A percentile compares a stretch with the other conserved stretches of the same genome.
These are phyloP conservation scores for Quiscalus mexicanus DNA, from an alignment of 2,113 vertebrate genomes.

Conservation along the genomic window DNA sequence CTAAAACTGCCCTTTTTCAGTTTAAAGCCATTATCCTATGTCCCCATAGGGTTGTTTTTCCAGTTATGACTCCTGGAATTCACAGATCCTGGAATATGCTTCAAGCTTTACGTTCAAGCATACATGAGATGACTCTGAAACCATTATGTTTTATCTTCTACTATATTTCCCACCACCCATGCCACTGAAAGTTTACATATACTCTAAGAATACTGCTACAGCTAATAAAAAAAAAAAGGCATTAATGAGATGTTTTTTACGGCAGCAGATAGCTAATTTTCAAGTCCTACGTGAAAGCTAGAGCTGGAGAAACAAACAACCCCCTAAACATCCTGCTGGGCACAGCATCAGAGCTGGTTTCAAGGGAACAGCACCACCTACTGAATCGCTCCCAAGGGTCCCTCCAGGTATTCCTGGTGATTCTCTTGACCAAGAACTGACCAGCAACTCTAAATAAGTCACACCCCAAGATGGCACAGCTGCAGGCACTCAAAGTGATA, in stretches of 20 bases:
- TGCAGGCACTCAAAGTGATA: background rate
- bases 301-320: background rate
- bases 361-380: constrained; percentile 36
- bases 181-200: background rate
- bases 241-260: background rate
- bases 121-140: background rate
- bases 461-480: background rate
- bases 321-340: background rate
- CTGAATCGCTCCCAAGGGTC: background rate
- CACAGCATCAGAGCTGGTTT: background rate
- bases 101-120: background rate
- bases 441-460: background rate
- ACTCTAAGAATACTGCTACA: background rate
- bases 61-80: background rate
- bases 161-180: background rate
- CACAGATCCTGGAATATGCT: background rate
- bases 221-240: background rate
- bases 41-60: too few relatives aligned
- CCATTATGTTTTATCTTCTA: background rate
- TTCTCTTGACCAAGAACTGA: background rate
- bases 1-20: background rate
- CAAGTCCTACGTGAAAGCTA: background rate
- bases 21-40: background rate
- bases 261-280: background rate
- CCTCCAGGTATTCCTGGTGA: background rate